phyloP scores from a whole-genome alignment of 2,113 vertebrate genomes.

The Panthera uncia region DNA sequence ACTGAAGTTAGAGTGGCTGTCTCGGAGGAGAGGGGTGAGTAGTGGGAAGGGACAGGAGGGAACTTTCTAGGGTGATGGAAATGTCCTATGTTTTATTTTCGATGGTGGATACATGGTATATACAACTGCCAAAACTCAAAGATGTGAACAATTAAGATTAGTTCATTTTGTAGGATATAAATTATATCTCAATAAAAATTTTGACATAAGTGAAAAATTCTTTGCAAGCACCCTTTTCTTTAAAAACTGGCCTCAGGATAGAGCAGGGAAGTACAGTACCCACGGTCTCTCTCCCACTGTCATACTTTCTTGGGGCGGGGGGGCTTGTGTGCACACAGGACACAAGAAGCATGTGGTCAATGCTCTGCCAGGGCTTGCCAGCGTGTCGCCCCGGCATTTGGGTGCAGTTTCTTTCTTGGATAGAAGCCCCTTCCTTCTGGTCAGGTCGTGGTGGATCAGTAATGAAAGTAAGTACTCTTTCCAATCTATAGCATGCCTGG shows the following conservation, averaged over 20 bases:
- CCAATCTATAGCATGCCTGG: background rate
- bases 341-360: background rate
- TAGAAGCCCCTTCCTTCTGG: background rate
- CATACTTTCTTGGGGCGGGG: background rate
- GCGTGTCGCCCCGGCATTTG: background rate
- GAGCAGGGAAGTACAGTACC: background rate
- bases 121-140: background rate
- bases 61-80: background rate
- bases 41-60: background rate
- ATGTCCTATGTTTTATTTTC: background rate
- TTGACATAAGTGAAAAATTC: background rate
- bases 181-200: background rate
- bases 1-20: background rate
- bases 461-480: background rate
- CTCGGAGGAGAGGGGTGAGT: background rate
- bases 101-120: background rate
- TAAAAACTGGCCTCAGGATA: background rate
- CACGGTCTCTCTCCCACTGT: background rate
- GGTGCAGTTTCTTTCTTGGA: background rate
- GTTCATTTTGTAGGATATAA: background rate
- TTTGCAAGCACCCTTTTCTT: background rate
- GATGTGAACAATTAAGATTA: background rate
- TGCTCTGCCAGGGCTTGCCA: background rate
- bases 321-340: background rate
- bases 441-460: background rate